phyloP scores from a whole-genome alignment of 2,113 vertebrate species.

The Bombycilla garrulus region DNA sequence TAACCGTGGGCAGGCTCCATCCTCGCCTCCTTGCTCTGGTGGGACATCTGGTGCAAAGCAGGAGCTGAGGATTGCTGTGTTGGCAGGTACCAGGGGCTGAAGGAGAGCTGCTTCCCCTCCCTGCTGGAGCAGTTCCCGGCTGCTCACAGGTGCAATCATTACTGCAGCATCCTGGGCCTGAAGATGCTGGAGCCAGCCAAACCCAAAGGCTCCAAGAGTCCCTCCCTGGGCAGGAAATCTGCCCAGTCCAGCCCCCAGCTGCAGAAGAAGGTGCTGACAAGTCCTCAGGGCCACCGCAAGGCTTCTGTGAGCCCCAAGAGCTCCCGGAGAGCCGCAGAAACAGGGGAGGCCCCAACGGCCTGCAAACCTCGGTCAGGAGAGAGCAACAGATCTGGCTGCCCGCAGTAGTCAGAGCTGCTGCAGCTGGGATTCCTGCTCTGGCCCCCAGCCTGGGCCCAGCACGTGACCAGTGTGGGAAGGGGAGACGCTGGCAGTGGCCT shows the following conservation, averaged over 20 bases:
- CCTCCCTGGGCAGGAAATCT: slow-evolving; percentile 81
- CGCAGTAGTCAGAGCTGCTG: not conserved
- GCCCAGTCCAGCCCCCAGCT: slow-evolving; percentile 87
- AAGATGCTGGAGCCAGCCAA: slow-evolving; percentile 81
- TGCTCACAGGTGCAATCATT: slow-evolving; percentile 87
- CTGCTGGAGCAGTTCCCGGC: slow-evolving; percentile 86
- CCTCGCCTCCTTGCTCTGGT: accelerated
- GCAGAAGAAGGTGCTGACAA: slow-evolving; percentile 82
- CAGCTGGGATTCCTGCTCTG: accelerated
- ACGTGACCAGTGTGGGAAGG: accelerated
- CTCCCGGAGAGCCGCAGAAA: slow-evolving; percentile 70
- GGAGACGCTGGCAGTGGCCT: not conserved
- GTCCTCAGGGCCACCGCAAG: slow-evolving; percentile 84
- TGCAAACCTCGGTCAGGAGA: slow-evolving; percentile 60
- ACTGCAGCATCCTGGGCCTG: slow-evolving; percentile 87
- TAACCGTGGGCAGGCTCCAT: accelerated
- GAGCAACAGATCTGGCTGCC: not conserved
- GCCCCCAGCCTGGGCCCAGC: not conserved
- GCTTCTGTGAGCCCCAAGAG: slow-evolving; percentile 79
- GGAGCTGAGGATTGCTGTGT: not conserved
- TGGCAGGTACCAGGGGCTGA: slow-evolving; percentile 93
- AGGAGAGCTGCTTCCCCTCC: slow-evolving; percentile 82
- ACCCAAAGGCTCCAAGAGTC: slow-evolving; percentile 88
- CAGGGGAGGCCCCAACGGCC: slow-evolving; percentile 50
- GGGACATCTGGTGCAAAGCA: not conserved